phyloP scores from a whole-genome alignment of 2,888 invertebrate genomes.

The Tridacna crocea region DNA sequence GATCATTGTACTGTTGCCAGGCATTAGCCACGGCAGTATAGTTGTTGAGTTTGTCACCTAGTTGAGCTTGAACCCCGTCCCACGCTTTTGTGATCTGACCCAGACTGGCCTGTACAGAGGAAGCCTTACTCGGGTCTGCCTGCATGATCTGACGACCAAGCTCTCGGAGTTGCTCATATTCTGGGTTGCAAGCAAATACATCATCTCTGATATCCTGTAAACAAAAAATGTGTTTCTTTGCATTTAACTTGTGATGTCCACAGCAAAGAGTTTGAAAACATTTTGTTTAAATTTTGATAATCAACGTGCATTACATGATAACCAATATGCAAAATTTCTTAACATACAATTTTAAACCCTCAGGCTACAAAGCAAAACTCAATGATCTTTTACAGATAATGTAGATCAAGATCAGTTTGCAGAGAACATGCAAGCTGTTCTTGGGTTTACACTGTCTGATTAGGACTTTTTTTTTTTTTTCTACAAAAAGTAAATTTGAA shows the following conservation, averaged over 20 bases:
- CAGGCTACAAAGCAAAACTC: too few species aligned
- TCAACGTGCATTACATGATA: background rate
- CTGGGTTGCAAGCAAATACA: conserved; percentile 75
- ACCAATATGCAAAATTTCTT: background rate
- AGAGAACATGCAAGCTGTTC: too few species aligned
- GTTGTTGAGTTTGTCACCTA: conserved; percentile 74
- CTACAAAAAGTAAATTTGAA: too few species aligned
- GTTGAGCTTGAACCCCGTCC: conserved; percentile 75
- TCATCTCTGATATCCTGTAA: conserved; percentile 77
- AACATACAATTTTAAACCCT: too few species aligned
- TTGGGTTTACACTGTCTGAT: too few species aligned
- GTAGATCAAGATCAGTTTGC: too few species aligned
- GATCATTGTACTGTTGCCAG: conserved; percentile 81
- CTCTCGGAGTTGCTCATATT: conserved; percentile 89
- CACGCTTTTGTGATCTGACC: conserved; percentile 75
- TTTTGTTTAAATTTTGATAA: background rate
- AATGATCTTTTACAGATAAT: too few species aligned
- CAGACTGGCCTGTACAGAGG: conserved; percentile 74
- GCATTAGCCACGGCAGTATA: conserved; percentile 70
- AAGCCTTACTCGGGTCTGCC: conserved; percentile 72
- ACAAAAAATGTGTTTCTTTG: too few species aligned
- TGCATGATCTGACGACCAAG: conserved; percentile 87
- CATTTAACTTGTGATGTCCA: too few species aligned
- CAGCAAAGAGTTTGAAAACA: background rate
- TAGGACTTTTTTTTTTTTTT: too few species aligned